These are phyloP conservation scores for Melanargia galathea DNA, from an alignment of 2,888 invertebrate species.

Conservation along the genomic window DNA sequence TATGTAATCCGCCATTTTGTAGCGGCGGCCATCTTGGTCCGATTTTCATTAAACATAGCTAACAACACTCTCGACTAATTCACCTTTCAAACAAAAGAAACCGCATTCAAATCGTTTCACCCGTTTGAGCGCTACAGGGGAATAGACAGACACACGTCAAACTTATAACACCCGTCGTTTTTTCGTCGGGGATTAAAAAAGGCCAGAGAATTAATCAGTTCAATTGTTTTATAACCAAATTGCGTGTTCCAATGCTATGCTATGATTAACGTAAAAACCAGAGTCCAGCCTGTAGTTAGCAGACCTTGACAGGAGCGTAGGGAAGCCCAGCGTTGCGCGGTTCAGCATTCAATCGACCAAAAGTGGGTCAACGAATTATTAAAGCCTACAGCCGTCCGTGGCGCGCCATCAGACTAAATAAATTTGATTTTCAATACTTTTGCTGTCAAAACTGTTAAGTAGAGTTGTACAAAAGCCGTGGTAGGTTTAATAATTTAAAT, in stretches of 20 bases:
- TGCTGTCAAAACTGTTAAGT: neutral
- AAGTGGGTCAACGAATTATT: constrained; percentile 69
- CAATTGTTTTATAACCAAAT: neutral
- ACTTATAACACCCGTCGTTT: too few species aligned
- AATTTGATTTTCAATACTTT: neutral
- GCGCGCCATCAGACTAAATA: constrained; percentile 9
- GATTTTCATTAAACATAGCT: too few species aligned
- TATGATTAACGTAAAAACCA: constrained; percentile 48
- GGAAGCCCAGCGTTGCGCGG: constrained; percentile 70
- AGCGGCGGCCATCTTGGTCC: too few species aligned
- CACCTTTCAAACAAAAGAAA: too few species aligned
- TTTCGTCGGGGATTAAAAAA: too few species aligned
- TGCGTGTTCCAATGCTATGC: constrained; percentile 20
- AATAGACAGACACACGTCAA: too few species aligned
- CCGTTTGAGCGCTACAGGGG: too few species aligned
- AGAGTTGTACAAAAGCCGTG: too few species aligned
- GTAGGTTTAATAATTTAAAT: too few species aligned
- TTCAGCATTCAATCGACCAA: constrained; percentile 51
- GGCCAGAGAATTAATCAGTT: neutral
- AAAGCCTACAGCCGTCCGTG: constrained; percentile 50
- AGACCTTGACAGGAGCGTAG: constrained; percentile 69
- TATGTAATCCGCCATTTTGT: too few species aligned
- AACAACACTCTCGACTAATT: too few species aligned
- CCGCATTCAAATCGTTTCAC: too few species aligned
- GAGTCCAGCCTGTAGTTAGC: constrained; percentile 44